These are phyloP conservation scores for Sinohyriopsis cumingii DNA, from an alignment of 2,888 invertebrate genomes.

Conservation along the genomic window DNA sequence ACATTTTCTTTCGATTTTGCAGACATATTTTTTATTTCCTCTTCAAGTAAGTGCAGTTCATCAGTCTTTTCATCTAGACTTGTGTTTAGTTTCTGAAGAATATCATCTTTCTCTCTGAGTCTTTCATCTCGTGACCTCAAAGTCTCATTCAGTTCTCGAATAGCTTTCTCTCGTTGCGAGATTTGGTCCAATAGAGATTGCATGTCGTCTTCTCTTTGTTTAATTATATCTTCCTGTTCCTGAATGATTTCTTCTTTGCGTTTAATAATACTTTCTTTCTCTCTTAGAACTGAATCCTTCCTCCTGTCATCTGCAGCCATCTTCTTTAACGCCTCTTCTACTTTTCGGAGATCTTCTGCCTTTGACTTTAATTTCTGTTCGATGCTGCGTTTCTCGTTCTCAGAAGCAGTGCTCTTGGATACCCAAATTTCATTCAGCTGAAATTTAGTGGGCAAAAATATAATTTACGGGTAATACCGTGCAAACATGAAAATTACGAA, in stretches of 20 bases:
- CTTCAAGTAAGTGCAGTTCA: constrained; percentile 58
- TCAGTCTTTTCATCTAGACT: constrained; percentile 54
- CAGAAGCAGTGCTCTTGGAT: constrained; percentile 55
- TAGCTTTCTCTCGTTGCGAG: constrained; percentile 52
- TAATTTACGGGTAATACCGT: background rate
- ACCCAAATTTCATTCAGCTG: constrained; percentile 61
- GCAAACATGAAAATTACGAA: background rate
- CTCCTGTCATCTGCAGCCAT: constrained; percentile 48
- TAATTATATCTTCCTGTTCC: constrained; percentile 54
- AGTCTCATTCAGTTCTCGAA: constrained; percentile 54
- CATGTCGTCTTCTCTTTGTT: constrained; percentile 49
- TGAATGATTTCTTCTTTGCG: constrained; percentile 57
- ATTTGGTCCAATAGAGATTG: constrained; percentile 58
- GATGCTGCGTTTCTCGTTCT: constrained; percentile 46
- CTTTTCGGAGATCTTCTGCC: constrained; percentile 29
- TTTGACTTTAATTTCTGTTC: constrained; percentile 40
- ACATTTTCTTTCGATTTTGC: constrained; percentile 55
- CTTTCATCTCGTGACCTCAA: constrained; percentile 62
- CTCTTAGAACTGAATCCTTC: constrained; percentile 50
- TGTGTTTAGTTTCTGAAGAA: constrained; percentile 54
- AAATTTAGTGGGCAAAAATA: background rate
- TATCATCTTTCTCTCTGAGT: constrained; percentile 66
- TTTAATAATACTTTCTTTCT: constrained; percentile 42
- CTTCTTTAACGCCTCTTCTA: constrained; percentile 41
- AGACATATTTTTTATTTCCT: constrained; percentile 51